Evolutionary conservation across 2,797 vertebrate genomes (phyloP).

Genomic region (Silurus lanzhouensis): DNA sequence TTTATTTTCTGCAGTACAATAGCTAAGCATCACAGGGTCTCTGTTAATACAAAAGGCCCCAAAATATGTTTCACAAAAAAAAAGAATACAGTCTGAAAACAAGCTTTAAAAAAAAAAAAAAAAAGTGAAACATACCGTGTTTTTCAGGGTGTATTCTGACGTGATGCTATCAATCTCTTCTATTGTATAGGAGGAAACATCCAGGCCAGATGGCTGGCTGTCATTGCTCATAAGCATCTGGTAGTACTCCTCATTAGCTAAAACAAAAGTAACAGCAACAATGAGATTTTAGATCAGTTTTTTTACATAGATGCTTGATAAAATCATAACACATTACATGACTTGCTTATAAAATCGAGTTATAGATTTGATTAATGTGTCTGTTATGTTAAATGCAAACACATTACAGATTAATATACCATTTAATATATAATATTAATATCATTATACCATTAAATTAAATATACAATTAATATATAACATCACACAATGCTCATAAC

Average conservation of each 20-base stretch:
- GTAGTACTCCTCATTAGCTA: constrained; percentile 95
- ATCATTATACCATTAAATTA: too few species aligned
- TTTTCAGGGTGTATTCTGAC: constrained; percentile 90
- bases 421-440: too few species aligned
- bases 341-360: too few species aligned
- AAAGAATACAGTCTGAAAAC: background rate
- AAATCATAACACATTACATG: background rate
- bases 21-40: background rate
- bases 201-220: constrained; percentile 78
- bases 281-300: background rate
- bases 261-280: constrained; percentile 8
- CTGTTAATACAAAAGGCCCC: background rate
- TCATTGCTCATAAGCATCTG: constrained; percentile 87
- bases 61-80: background rate
- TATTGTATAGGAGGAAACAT: constrained; percentile 85
- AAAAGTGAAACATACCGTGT: constrained; percentile 74
- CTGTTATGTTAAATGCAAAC: background rate
- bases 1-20: background rate
- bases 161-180: constrained; percentile 88
- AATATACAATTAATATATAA: background rate
- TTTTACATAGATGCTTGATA: background rate
- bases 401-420: background rate
- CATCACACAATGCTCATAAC: background rate
- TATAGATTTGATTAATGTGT: background rate
- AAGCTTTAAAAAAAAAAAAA: background rate